Conservation (phyloP, 2,797 vertebrate genomes). For the Sorex maritimensis region DNA sequence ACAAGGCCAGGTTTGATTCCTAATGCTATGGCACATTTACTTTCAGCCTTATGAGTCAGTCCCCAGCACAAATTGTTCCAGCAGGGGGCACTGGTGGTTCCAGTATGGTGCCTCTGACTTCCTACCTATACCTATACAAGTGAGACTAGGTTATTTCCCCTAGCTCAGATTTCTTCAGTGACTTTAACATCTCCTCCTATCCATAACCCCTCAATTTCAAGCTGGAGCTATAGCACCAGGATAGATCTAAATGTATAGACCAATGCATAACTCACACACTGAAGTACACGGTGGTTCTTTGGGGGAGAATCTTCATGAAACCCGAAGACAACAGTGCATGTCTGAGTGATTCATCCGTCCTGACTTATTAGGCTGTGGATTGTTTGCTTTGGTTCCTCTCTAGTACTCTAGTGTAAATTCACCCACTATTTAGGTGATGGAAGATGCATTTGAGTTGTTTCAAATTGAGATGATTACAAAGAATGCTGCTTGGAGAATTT, state of each 20-base stretch:
- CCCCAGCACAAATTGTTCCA: not conserved
- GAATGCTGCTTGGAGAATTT: conserved; percentile 7
- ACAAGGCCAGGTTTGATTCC: not conserved
- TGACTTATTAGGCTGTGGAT: not conserved
- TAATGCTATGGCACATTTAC: too few relatives aligned
- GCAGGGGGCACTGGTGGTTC: not conserved
- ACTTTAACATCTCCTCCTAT: not conserved
- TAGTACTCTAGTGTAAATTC: not conserved
- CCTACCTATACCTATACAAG: not conserved
- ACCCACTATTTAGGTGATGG: not conserved
- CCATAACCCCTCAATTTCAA: not conserved
- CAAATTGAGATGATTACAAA: not conserved
- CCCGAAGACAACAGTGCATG: not conserved
- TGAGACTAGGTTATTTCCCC: not conserved
- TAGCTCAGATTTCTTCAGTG: not conserved
- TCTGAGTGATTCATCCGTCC: not conserved
- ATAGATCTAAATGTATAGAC: not conserved
- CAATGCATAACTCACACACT: not conserved
- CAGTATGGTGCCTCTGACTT: not conserved
- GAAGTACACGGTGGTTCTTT: not conserved
- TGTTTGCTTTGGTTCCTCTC: not conserved
- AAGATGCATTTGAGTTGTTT: not conserved
- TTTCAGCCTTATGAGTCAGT: not conserved
- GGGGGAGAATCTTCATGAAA: not conserved
- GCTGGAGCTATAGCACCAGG: not conserved